Evolutionary conservation across 2,113 vertebrate species (phyloP).

Genomic region (Thunnus thynnus): DNA sequence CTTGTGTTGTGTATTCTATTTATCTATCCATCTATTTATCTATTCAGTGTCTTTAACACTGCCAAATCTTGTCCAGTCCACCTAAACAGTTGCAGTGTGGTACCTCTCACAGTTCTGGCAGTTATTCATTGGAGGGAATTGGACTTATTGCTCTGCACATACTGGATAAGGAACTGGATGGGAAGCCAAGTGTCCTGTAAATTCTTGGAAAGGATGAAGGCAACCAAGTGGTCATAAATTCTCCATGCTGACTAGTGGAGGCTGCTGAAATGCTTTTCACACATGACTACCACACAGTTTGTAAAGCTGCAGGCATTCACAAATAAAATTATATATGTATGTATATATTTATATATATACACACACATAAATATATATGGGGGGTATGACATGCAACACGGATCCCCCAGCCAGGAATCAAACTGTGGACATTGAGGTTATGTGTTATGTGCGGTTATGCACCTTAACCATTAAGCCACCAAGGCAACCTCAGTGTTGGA

Average conservation of each 20-base stretch:
- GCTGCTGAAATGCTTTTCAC: constrained; percentile 17
- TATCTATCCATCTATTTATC: not conserved
- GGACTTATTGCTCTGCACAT: constrained; percentile 39
- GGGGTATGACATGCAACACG: not conserved
- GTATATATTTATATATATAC: too few species aligned
- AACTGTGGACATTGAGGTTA: too few species aligned
- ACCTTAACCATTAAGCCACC: too few species aligned
- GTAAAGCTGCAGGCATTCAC: not conserved
- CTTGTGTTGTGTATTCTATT: too few species aligned
- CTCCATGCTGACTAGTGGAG: not conserved
- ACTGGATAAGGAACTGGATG: constrained; percentile 12
- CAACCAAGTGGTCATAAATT: constrained; percentile 36
- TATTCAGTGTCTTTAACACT: not conserved
- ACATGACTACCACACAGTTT: not conserved
- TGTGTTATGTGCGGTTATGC: too few species aligned
- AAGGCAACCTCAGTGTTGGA: not conserved
- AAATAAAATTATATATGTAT: not conserved
- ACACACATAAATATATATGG: too few species aligned
- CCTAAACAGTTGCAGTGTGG: not conserved
- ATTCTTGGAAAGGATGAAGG: constrained; percentile 47
- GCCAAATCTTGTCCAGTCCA: not conserved
- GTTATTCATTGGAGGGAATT: constrained; percentile 18
- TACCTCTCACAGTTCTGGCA: not conserved
- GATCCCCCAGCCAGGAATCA: not conserved
- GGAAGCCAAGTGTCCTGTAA: constrained; percentile 34